phyloP scores from a whole-genome alignment of 2,797 vertebrate species.

The Karalla daura region DNA sequence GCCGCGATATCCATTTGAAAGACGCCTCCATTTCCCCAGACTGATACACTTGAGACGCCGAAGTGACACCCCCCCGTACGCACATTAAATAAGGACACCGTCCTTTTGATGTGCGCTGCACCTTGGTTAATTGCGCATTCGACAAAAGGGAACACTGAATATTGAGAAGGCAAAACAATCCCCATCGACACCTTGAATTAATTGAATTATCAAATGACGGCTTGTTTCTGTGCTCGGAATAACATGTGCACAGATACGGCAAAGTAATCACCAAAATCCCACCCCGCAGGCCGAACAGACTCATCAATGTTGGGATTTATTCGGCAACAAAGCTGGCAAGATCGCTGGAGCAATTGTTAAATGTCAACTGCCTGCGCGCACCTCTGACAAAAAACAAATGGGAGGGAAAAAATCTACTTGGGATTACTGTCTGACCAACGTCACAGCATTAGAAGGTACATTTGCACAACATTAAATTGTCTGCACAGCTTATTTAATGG shows the following conservation, averaged over 20 bases:
- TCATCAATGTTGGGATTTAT: constrained; percentile 1
- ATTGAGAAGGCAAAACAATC: constrained; percentile 13
- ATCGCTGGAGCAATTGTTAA: not conserved
- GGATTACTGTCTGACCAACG: not conserved
- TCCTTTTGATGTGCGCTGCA: constrained; percentile 29
- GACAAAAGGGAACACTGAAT: not conserved
- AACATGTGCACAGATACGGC: not conserved
- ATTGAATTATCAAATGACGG: constrained; percentile 19
- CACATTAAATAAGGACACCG: constrained; percentile 1
- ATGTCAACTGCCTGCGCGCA: not conserved
- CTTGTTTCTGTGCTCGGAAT: too few relatives aligned
- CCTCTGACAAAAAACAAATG: not conserved
- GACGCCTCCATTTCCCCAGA: constrained; percentile 18
- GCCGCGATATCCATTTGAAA: constrained; percentile 21
- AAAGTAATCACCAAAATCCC: not conserved
- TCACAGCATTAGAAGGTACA: not conserved
- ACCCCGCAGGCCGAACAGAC: not conserved
- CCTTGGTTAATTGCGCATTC: constrained; percentile 21
- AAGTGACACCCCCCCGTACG: constrained; percentile 7
- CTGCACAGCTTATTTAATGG: not conserved
- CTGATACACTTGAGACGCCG: not conserved
- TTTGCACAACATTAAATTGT: not conserved
- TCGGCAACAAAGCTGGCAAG: not conserved
- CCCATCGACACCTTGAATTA: constrained; percentile 7
- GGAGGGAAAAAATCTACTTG: not conserved